Evolutionary conservation across 2,113 vertebrate genomes (phyloP).

Genomic region (Corythornis cristatus): DNA sequence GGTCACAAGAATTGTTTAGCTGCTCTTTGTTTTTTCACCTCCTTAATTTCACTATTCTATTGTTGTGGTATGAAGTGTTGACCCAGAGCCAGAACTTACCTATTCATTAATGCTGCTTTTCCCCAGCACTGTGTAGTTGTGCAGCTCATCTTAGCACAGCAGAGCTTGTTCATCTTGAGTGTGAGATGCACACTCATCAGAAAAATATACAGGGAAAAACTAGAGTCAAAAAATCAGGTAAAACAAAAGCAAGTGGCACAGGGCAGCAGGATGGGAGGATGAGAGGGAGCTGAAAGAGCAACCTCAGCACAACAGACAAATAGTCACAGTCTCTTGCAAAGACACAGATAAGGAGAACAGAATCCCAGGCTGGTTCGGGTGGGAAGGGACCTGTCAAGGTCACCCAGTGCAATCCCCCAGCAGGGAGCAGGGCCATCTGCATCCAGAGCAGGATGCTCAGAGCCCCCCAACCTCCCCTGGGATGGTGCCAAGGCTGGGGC

Average conservation of each 20-base stretch:
- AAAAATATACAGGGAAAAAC: neutral
- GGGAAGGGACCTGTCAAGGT: neutral
- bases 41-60: neutral
- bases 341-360: neutral
- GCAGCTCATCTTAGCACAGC: neutral
- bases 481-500: neutral
- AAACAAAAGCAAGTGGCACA: neutral
- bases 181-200: neutral
- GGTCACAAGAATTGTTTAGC: neutral
- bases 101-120: neutral
- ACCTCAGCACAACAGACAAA: neutral
- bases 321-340: neutral
- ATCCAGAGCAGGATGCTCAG: neutral
- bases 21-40: neutral
- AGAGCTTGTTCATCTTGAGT: too few species aligned
- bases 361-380: neutral
- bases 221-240: neutral
- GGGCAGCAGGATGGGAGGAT: neutral
- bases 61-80: neutral
- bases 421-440: neutral
- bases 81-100: neutral
- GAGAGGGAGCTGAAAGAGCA: neutral
- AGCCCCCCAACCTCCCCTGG: neutral
- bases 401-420: neutral
- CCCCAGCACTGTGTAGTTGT: neutral